phyloP scores from a whole-genome alignment of 2,113 vertebrate genomes.

The Hiodon tergisus region DNA sequence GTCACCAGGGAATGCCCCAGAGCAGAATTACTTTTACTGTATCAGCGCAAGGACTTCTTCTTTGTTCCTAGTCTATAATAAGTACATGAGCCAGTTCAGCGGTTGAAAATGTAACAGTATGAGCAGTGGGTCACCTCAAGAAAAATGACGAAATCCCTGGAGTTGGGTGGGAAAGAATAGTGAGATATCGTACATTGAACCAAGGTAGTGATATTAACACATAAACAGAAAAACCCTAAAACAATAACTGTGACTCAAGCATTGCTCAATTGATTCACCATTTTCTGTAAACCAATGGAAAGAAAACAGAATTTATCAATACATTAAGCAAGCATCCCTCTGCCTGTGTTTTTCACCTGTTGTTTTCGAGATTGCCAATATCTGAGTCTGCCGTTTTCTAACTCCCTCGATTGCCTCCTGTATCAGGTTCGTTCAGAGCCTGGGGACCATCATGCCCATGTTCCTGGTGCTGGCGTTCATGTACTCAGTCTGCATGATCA shows the following conservation, averaged over 20 bases:
- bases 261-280: too few relatives aligned
- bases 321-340: conserved; percentile 1
- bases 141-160: not conserved
- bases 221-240: too few relatives aligned
- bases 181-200: not conserved
- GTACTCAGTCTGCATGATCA: conserved; percentile 47
- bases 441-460: conserved; percentile 60
- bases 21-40: conserved; percentile 4
- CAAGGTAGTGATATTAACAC: not conserved
- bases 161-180: not conserved
- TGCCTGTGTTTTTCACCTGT: not conserved
- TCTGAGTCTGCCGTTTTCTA: conserved; percentile 9
- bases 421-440: conserved; percentile 55
- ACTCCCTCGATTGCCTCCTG: conserved; percentile 32
- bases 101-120: conserved; percentile 2
- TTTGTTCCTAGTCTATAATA: not conserved
- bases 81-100: conserved; percentile 9
- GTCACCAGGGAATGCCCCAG: conserved; percentile 3
- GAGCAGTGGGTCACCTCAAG: not conserved
- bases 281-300: not conserved
- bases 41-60: conserved; percentile 1
- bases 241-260: too few relatives aligned
- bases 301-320: conserved; percentile 3
- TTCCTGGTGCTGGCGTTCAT: conserved; percentile 62
- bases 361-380: not conserved